Base-by-base conservation (phyloP, 2,113 vertebrate genomes). In the Gasterosteus aculeatus region DNA sequence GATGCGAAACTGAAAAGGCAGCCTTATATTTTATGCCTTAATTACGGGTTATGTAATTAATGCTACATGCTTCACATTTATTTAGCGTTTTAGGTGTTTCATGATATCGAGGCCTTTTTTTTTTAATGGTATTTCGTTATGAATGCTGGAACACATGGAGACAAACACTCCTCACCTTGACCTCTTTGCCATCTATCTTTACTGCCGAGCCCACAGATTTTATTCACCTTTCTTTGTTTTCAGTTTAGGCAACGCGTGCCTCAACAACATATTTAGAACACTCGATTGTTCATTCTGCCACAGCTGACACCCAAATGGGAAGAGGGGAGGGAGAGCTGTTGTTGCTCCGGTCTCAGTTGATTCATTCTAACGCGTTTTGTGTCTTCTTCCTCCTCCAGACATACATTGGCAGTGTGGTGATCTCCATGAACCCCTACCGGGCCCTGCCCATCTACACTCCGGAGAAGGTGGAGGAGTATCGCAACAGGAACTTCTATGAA, bases 401-500 rank as follows among this genome's bases (percentile, higher is more conserved):
- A 0, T 99, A 99, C 89, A 99, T 99, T 57, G 98, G 98, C 88
- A 99, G 96, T 0, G 98, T 99, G 94, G 97, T 99, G 75, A 97
- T 99, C 94, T 99, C 98, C 10, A 93, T 99, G 91, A 99, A 99
- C 87, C 98, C 98, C 16, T 99, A 99, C 93, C 95, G 95, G 77
- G 78, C 95, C 29, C 92, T 99, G 61, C 95, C 97, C 74, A 98
- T 99, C 94, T 99, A 94, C 92, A 97, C 95, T 12, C 95, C 98
- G 8, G 97, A 99, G 61, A 99, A 99, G 90, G 98, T 99, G 82
- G 98, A 99, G 91, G 98, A 99, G 81, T 99, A 99, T 86, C 96
- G 98, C 88, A 99, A 99, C 89, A 95, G 98, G 84, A 99, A 99
- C 93, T 99, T 99, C 75, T 99, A 99, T 75, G 98, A 99, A 82